Evolutionary conservation across 2,113 vertebrate genomes (phyloP), one percentile per base, ranked within the genome.

Genomic region (Tretioscincus oriximinensis): DNA sequence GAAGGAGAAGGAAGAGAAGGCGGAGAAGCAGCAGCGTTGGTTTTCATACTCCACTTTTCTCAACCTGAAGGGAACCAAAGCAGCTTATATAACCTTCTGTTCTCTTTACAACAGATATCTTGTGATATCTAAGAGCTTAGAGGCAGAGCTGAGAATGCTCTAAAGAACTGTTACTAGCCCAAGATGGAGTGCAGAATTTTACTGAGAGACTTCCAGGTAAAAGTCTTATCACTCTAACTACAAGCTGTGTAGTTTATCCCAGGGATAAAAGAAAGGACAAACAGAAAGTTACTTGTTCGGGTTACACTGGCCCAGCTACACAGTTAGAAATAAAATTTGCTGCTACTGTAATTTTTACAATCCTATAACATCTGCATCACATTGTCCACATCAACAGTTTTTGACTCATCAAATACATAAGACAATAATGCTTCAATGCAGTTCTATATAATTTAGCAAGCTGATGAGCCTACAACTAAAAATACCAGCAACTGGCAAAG

Each of bases 401-500:
- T 51, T 47, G 8, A 80, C 22, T 47, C 26, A n/a, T 51, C 64
- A 79, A 78, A 85, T 67, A 54, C 2, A 45, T 26, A 0, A 1
- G 84, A 70, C 0, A 1, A 45, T 76, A 0, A 0, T 1, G 0
- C 64, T 87, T 85, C 60, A 35, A 41, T 11, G 54, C 58, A 84
- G 3, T 70, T 41, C 9, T 77, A 18, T 73, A 11, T 82, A 47
- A 80, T 84, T 81, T 81, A 85, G 77, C 18, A 80, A 80, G 66
- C 21, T 69, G 71, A 79, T 79, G 71, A 79, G 16, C 7, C 16
- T 81, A 49, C 14, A 64, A 7, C 85, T 78, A 90, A 89, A 80
- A 68, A 79, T 77, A 51, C 7, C 68, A 18, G 2, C 1, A 73
- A 60, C 7, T 69, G 83, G 4, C 24, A 7, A 1, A 65, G 9